Conservation (phyloP, 2,797 vertebrate species). For the Lutjanus argentimaculatus region DNA sequence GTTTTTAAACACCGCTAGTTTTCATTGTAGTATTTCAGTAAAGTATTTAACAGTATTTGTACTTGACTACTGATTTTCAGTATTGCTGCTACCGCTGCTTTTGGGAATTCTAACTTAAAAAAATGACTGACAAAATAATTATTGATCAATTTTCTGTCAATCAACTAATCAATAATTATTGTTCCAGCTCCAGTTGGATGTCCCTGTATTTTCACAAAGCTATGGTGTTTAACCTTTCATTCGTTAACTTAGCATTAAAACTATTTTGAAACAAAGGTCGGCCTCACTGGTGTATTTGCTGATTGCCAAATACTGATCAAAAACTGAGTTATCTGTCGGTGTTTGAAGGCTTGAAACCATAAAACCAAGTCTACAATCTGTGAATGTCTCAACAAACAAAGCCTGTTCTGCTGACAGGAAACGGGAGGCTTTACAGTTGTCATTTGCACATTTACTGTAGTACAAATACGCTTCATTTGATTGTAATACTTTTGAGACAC, state of each 20-base stretch:
- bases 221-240: not conserved
- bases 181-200: not conserved
- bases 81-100: too few species aligned
- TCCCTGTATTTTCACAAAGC: not conserved
- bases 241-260: not conserved
- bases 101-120: too few species aligned
- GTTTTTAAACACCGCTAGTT: too few species aligned
- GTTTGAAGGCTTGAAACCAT: slow-evolving; percentile 27
- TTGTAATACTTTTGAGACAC: slow-evolving; percentile 29
- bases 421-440: slow-evolving; percentile 36
- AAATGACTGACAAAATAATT: too few species aligned
- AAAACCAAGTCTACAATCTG: slow-evolving; percentile 29
- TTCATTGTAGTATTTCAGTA: too few species aligned
- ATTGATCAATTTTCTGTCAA: not conserved
- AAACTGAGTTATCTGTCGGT: slow-evolving; percentile 5
- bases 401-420: slow-evolving; percentile 29
- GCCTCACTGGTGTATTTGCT: not conserved
- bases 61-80: too few species aligned
- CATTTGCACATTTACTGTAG: slow-evolving; percentile 28
- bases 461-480: slow-evolving; percentile 49
- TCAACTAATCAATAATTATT: not conserved
- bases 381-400: slow-evolving; percentile 28
- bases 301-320: slow-evolving; percentile 8
- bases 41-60: too few species aligned
- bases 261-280: too few species aligned